Evolutionary conservation across 2,113 vertebrate species (phyloP), one percentile per base, ranked within the genome.

Genomic region (Callocephalon fimbriatum): DNA sequence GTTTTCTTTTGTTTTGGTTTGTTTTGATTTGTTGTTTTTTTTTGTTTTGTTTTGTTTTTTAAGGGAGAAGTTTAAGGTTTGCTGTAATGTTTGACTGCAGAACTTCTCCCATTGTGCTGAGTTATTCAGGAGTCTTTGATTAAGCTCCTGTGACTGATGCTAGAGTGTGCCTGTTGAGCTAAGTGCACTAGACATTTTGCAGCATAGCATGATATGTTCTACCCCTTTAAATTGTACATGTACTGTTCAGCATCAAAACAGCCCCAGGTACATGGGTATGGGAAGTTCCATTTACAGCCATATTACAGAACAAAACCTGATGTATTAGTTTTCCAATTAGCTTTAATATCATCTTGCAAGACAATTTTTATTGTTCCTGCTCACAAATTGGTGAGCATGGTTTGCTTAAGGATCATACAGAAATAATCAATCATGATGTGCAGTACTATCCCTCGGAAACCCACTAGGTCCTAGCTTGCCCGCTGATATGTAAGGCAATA

Each of bases 401-500:
- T 68, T 88, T 76, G 17, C 25, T 54, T 65, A 59, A 50, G 38
- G 16, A 20, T 38, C 56, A n/a, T 47, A 13, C 10, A 86, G n/a
- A 71, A 44, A 38, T 2, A 75, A 48, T 47, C 20, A 18, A 12
- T 19, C 10, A 8, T 51, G 13, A 32, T 1, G 0, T 42, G 27
- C 72, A 38, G n/a, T 48, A 38, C 38, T n/a, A 9, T 73, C 42
- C 35, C 29, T 31, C 42, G 25, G 35, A 88, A 80, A 40, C 10
- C 20, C 13, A 14, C 9, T 48, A 31, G 48, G 56, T 54, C 35
- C n/a, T 45, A 19, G 21, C 26, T 76, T 77, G 35, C 9, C 25
- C 54, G 44, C 21, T 1, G 0, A 9, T 77, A 35, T 4, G 8
- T 51, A 25, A 42, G 32, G 8, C 16, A n/a, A n/a, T 5, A 37